Evolutionary conservation across 1,140 invertebrate species (phyloP), one percentile per base, ranked within the genome.

Genomic region (Solen grandis): DNA sequence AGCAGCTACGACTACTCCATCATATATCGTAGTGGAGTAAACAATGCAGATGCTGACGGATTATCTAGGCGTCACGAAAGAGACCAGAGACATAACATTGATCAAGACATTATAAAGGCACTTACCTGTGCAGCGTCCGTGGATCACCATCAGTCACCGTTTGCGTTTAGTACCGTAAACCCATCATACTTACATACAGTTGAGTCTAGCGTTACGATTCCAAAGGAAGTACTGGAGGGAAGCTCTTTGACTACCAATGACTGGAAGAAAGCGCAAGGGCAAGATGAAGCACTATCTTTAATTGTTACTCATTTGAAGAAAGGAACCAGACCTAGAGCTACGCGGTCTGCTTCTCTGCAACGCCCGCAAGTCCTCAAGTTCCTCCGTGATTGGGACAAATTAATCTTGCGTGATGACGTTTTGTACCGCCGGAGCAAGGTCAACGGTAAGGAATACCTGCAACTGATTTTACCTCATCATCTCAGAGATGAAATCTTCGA

Each of bases 1-100:
- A 22, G 78, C n/a, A 65, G 19, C 55, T 86, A 77, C 60, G 46
- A 86, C 38, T 84, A 84, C 33, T 57, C 50, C 4, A 63, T 81
- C 4, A 59, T 10, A 16, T 86, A 82, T 60, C 41, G 29, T 36
- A 29, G 57, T 22, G 84, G 82, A 10, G 62, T 46, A 54, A 54
- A 35, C 35, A 86, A 84, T 60, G 33, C 35, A 5, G 81, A 79
- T 78, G 82, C 82, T 0, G 82, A 86, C 50, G 46, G 35, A 0
- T 36, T 82, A 31, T 83, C 69, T 25, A 31, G 77, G 54, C 19
- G 35, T 52, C 36, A 29, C 13, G 0, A 25, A 19, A 27, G 22
- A 19, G 19, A n/a, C 1, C 36, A 5, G 54, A 25, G 19, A 36
- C 5, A 33, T 22, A 19, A 1, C 2, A 31, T 38, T 41, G n/a